Evolutionary conservation across 2,888 invertebrate species (phyloP).

Genomic region (Corbicula japonica): DNA sequence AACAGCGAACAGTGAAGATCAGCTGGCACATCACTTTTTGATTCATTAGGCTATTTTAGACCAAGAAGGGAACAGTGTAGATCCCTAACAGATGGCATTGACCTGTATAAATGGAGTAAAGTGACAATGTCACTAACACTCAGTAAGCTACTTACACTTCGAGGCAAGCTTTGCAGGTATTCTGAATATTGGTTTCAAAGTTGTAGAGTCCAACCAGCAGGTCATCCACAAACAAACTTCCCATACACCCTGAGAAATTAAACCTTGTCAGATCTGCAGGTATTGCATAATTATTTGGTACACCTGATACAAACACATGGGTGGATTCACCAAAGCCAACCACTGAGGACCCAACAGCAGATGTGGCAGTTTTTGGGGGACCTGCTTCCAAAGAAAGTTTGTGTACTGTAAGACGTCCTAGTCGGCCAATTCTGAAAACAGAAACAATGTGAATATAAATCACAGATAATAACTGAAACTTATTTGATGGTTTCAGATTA

Average conservation of each 20-base stretch:
- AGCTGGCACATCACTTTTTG: no score
- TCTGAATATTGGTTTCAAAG: constrained; percentile 88
- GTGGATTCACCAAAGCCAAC: constrained; percentile 88
- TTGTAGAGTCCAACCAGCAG: constrained; percentile 95
- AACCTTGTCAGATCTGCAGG: constrained; percentile 67
- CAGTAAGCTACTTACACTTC: constrained; percentile 90
- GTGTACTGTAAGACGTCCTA: constrained; percentile 91
- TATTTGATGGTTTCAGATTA: no score
- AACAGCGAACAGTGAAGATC: no score
- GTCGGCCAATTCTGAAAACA: constrained; percentile 89
- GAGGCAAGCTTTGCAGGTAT: constrained; percentile 91
- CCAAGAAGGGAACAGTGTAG: no score
- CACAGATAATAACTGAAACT: no score
- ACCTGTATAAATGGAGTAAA: no score
- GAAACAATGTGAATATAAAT: constrained; percentile 6
- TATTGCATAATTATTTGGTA: constrained; percentile 61
- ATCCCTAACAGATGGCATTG: no score
- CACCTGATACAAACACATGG: constrained; percentile 75
- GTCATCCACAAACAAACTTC: constrained; percentile 92
- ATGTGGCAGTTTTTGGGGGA: constrained; percentile 85
- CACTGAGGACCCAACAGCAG: constrained; percentile 89
- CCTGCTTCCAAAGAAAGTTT: constrained; percentile 86
- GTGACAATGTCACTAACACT: no score
- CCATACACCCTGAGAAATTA: constrained; percentile 91
- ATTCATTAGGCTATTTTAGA: no score